Evolutionary conservation across 2,797 vertebrate genomes (phyloP), one percentile per base, ranked within the genome.

Genomic region (Characodon lateralis): DNA sequence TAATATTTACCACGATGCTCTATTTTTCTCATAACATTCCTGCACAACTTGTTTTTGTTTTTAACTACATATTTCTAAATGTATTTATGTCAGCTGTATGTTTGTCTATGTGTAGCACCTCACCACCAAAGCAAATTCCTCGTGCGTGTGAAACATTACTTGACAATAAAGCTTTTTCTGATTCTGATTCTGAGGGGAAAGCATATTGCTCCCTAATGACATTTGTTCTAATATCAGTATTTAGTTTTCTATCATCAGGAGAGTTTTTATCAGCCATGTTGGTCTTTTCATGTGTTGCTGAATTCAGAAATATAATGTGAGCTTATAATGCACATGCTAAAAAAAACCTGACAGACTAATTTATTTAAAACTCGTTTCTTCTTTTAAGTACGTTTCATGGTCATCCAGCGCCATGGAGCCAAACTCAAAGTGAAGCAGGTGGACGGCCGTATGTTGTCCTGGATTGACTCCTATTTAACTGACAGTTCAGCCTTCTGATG

Each of bases 381-480:
- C 26, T 61, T 74, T 71, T 31, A 70, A 61, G 16, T 2, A 50
- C 78, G 31, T 87, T 88, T 88, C 78, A 43, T 9, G 72, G 61
- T 73, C 59, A 51, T 73, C 71, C 39, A 39, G 78, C 55, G 56
- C 78, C 78, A 74, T 31, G 14, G 70, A 77, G 84, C 80, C 81
- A 77, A 48, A 31, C 76, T 78, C 71, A 59, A 56, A 84, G 80
- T 75, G 72, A 71, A 77, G 83, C 87, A 85, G 86, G 81, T 85
- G 80, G 83, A 81, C 78, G 59, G 78, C 85, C 85, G 75, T 73
- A 51, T 80, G 83, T 35, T 22, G 69, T 75, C 87, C 63, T 76
- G 83, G 81, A 88, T 85, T 81, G 84, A 28, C 3, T 70, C 35
- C 74, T 65, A 61, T 83, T 88, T 89, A 88, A 85, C 84, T 84